Base-by-base conservation (phyloP, 30 jellyfish, hydroid and myxozoan genomes). In the Aurelia sp. region DNA sequence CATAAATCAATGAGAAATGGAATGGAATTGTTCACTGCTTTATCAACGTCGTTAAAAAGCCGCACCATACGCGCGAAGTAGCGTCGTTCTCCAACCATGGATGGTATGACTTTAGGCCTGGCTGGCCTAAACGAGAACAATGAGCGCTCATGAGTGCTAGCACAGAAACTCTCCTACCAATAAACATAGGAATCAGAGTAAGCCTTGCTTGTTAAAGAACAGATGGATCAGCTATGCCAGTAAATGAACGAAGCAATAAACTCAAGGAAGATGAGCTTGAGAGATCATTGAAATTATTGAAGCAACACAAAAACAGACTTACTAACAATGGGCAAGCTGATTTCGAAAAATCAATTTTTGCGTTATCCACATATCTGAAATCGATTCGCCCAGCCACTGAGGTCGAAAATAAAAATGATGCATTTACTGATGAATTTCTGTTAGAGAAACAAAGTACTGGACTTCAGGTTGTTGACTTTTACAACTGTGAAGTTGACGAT, bases 331-430 rank as follows among this genome's bases (percentile, higher is more conserved):
- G 91, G 15, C 64, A 80, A 69, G 90, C 82, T 17, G 97, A 80
- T 57, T 59, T 89, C n/a, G 92, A 74, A 61, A 68, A 73, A 40
- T 89, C 97, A 13, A 89, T 89, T 12, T 81, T 71, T 63, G 97
- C 97, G 2, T 50, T 89, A 60, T 89, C 97, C 38, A 89, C 97
- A 11, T 89, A 89, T 61, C 41, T 89, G 74, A 89, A 81, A 53
- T 35, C 97, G 13, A 80, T 89, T 17, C 78, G 91, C n/a, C 91
- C 97, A 8, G 92, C 67, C 13, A 40, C 92, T 19, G 92, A 80
- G 66, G 80, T 30, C 13, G 82, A 71, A n/a, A 22, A 55, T 4
- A 73, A 72, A 27, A 64, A 70, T 13, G 88, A 80, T 4, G 21
- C 82, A 12, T 71, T 73, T 62, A 73, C 48, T 53, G 96, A 71